phyloP scores from a whole-genome alignment of 2,113 vertebrate genomes.

The Dipodomys spectabilis region DNA sequence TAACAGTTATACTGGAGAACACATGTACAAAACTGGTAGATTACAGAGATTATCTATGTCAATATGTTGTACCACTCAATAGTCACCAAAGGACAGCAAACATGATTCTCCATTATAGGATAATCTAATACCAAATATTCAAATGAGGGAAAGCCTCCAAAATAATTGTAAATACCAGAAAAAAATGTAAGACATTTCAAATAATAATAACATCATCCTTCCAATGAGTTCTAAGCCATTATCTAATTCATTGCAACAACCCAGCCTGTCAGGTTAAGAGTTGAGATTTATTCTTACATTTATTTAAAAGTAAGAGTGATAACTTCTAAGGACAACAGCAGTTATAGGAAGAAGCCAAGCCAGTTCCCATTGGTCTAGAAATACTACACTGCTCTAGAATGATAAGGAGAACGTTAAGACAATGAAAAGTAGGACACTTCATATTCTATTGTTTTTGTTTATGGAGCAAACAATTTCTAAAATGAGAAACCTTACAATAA shows the following conservation, averaged over 20 bases:
- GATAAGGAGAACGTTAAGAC: not conserved
- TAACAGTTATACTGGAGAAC: not conserved
- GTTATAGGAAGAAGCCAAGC: not conserved
- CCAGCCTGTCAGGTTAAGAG: constrained; percentile 48
- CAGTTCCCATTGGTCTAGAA: not conserved
- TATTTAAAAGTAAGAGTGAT: constrained; percentile 59
- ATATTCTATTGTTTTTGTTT: not conserved
- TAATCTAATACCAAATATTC: not conserved
- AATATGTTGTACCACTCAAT: not conserved
- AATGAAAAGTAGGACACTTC: not conserved
- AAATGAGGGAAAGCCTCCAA: not conserved
- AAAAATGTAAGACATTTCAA: constrained; percentile 25
- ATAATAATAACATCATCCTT: constrained; percentile 34
- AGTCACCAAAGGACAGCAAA: not conserved
- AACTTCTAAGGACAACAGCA: not conserved
- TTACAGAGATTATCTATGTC: not conserved
- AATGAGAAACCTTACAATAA: constrained; percentile 14
- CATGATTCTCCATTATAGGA: not conserved
- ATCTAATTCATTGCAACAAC: constrained; percentile 71
- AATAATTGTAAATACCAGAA: constrained; percentile 44
- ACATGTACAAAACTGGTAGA: not conserved
- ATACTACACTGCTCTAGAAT: constrained; percentile 4
- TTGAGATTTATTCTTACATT: constrained; percentile 41
- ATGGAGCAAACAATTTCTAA: not conserved
- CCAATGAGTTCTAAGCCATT: constrained; percentile 54